Conservation (phyloP, 2,888 invertebrate genomes). For the Bruchidius siliquastri region DNA sequence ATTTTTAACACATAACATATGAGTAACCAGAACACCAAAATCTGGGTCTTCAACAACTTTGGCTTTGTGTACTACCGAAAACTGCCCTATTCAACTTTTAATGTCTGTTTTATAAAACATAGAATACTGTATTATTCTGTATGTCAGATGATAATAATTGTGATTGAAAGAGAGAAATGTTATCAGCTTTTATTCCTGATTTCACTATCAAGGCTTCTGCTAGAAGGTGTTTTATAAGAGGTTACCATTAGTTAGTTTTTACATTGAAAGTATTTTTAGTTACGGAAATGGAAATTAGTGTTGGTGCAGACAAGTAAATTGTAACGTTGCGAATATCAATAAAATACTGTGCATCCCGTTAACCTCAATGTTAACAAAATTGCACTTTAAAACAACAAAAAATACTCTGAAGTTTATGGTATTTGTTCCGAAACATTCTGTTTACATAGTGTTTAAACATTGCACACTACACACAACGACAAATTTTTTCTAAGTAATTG, state of each 20-base stretch:
- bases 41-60: neutral
- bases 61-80: neutral
- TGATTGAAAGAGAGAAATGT: neutral
- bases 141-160: neutral
- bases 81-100: neutral
- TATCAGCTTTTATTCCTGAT: neutral
- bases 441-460: no score
- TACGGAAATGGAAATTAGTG: neutral
- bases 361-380: no score
- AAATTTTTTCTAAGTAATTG: no score
- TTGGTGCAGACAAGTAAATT: neutral
- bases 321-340: no score
- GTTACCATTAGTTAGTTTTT: neutral
- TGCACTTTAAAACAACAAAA: no score
- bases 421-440: no score
- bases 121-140: neutral
- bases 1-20: no score
- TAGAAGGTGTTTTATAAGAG: neutral
- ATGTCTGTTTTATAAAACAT: neutral
- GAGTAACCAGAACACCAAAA: no score
- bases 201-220: neutral
- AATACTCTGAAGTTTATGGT: no score
- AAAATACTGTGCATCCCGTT: no score
- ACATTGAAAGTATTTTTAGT: neutral
- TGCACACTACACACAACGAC: no score